Evolutionary conservation across 2,797 vertebrate species (phyloP), one percentile per base, ranked within the genome.

Genomic region (Peromyscus melanophrys): DNA sequence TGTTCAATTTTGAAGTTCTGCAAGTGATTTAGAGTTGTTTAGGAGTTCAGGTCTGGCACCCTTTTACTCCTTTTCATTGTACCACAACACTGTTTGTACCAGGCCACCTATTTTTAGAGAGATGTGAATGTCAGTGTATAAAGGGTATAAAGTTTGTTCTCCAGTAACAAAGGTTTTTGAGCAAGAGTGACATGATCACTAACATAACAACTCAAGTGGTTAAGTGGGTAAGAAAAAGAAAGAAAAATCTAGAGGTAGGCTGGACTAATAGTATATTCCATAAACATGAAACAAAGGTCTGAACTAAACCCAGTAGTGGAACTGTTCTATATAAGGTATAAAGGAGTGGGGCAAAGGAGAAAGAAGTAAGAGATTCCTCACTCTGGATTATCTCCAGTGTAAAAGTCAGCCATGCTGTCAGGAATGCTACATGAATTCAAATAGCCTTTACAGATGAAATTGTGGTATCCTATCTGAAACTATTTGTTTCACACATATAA

Each of bases 151-250:
- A 91, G 57, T 88, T 21, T 57, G 89, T 93, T 93, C 27, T 93
- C 17, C 16, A 89, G 31, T 12, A 94, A 92, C 69, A 89, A 92
- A 73, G 40, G 8, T 78, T 94, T 95, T 78, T 57, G 93, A 90
- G 23, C 29, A 77, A 71, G 19, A 59, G 19, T 57, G 19, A 8
- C 3, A 43, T 43, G 37, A 73, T 69, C 37, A 61, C 78, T 95
- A 89, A 77, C 61, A 57, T 67, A 92, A 87, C 4, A 85, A 23
- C 43, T 29, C 37, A n/a, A 43, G 27, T 63, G n/a, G 31, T 52
- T 73, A 55, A 49, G 27, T 69, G 40, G 27, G n/a, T 77, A 67
- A 77, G 34, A 73, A 61, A 78, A 46, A 6, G 23, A 37, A 82
- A 49, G 49, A 55, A 90, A 46, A 67, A 69, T 71, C 69, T 71